Base-by-base conservation (phyloP, 2,113 vertebrate species). In the Malurus elegans region DNA sequence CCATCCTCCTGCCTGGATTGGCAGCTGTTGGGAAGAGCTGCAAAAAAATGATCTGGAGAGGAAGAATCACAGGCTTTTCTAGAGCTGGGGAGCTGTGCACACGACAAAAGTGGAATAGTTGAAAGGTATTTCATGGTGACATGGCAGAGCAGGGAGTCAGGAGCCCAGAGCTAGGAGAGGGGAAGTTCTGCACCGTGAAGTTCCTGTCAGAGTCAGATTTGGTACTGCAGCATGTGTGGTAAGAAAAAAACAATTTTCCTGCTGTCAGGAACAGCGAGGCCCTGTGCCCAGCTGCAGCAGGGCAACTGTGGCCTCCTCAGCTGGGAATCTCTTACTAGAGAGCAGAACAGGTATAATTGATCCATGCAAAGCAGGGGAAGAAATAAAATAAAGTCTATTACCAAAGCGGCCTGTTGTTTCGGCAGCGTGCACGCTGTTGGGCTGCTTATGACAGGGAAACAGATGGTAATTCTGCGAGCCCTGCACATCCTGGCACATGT, bases 381-480 rank as follows among this genome's bases (percentile, higher is more conserved):
- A 70, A 86, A 75, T 72, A 93, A 95, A 97, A 76, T 69, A 84
- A 93, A 96, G 74, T 54, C 60, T 36, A 8, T 85, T 90, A 81
- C 54, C 48, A 64, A 48, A 87, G 66, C 1, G 1, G 74, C 53
- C 64, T 54, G 79, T 95, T 81, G 54, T 92, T 95, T 96, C 83
- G 86, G 79, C 85, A 94, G 32, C 3, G 9, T 26, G 67, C 45
- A 45, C 14, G 31, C 71, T 1, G 3, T 69, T 53, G 44, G 73
- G 70, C 96, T 96, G 96, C 92, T 96, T 91, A 36, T 93, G 93
- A 88, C 62, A 83, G 72, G 67, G 83, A 96, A 97, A 64, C 97
- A 98, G 92, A 98, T 97, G 94, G 94, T 51, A 78, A 85, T 74
- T 93, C 92, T 96, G 79, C 4, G 95, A 97, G 92, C 71, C 81